Conservation (phyloP, 2,888 invertebrate species). For the Tromatobia lineatoria region DNA sequence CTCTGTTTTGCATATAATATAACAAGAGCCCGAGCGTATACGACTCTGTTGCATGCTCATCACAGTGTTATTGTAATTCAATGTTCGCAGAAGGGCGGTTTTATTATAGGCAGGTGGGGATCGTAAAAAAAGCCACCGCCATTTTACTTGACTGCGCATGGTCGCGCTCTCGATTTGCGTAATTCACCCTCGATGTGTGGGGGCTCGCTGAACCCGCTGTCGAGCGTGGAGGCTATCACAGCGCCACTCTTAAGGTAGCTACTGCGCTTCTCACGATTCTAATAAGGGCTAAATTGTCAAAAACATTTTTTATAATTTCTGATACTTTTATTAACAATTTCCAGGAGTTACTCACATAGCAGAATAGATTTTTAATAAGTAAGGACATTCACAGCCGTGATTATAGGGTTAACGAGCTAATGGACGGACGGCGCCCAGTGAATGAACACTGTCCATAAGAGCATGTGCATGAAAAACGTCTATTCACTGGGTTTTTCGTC, state of each 20-base stretch:
- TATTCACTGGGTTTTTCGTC: too few species aligned
- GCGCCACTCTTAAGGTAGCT: neutral
- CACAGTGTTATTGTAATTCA: constrained; percentile 39
- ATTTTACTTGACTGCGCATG: constrained; percentile 10
- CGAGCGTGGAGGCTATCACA: neutral
- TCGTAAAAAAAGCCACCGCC: constrained; percentile 13
- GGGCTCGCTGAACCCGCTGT: constrained; percentile 33
- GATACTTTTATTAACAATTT: too few species aligned
- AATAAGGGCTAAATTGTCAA: too few species aligned
- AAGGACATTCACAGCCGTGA: too few species aligned
- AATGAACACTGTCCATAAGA: too few species aligned
- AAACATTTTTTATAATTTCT: too few species aligned
- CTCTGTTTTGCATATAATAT: constrained; percentile 57
- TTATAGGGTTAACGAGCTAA: too few species aligned
- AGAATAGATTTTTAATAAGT: too few species aligned
- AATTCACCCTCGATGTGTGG: neutral
- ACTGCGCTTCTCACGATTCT: too few species aligned
- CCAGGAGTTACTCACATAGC: too few species aligned
- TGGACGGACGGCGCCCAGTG: too few species aligned
- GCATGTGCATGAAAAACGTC: too few species aligned
- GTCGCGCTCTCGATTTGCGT: constrained; percentile 28
- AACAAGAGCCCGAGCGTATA: constrained; percentile 13
- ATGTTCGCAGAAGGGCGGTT: constrained; percentile 21
- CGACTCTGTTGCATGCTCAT: constrained; percentile 22
- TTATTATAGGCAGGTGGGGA: constrained; percentile 36